Conservation (phyloP, 2,888 invertebrate species). For the Orchestes rusci region DNA sequence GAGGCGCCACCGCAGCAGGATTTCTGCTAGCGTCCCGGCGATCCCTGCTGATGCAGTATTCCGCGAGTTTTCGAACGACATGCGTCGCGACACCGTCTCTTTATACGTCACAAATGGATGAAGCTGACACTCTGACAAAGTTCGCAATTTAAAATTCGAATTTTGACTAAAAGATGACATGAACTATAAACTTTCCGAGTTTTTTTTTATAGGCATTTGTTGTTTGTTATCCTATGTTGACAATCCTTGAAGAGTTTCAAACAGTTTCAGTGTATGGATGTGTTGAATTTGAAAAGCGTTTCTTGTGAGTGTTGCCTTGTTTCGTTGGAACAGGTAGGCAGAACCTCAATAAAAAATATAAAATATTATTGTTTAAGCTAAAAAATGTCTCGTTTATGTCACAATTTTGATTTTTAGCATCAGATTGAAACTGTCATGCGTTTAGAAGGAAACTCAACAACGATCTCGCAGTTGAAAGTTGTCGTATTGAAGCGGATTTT, state of each 20-base stretch:
- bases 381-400: constrained; percentile 4
- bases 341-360: background rate
- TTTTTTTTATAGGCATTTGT: too few relatives aligned
- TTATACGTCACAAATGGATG: constrained; percentile 17
- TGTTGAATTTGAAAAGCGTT: background rate
- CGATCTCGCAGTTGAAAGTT: background rate
- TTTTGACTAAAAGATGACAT: constrained; percentile 1
- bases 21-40: constrained; percentile 39
- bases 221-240: background rate
- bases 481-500: too few relatives aligned
- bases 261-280: constrained; percentile 1
- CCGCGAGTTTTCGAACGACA: constrained; percentile 39
- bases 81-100: constrained; percentile 34
- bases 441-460: constrained; percentile 6
- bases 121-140: constrained; percentile 4
- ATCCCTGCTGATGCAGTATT: constrained; percentile 43
- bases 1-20: constrained; percentile 36
- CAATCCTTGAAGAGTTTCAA: background rate
- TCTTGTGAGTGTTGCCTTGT: background rate
- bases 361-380: constrained; percentile 4
- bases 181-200: too few relatives aligned
- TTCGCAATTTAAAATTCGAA: too few relatives aligned
- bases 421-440: constrained; percentile 9
- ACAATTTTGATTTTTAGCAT: background rate
- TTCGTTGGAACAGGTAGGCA: constrained; percentile 1